These are phyloP conservation scores for Dinothrombium tinctorium DNA, from an alignment of 1,140 invertebrate genomes.

Conservation along the genomic window DNA sequence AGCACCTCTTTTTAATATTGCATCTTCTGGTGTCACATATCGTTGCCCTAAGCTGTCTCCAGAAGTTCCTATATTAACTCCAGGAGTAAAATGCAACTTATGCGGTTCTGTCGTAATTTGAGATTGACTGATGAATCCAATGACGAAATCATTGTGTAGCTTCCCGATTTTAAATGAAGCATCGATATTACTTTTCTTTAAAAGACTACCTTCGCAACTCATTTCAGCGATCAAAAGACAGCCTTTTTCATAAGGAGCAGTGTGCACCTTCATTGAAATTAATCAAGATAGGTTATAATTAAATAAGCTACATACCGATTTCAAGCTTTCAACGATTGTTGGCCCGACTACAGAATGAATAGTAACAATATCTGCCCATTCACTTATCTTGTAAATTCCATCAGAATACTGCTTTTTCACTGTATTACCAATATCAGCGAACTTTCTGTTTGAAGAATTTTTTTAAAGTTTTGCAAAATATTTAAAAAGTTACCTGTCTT, in stretches of 20 bases:
- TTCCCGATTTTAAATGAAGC: slow-evolving; percentile 38
- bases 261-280: background rate
- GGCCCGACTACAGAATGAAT: slow-evolving; percentile 61
- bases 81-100: slow-evolving; percentile 28
- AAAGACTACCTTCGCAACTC: slow-evolving; percentile 54
- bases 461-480: background rate
- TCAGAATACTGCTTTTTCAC: slow-evolving; percentile 51
- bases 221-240: slow-evolving; percentile 35
- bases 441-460: slow-evolving; percentile 63
- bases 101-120: slow-evolving; percentile 22
- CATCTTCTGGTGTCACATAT: slow-evolving; percentile 55
- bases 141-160: slow-evolving; percentile 39
- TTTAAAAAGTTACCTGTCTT: slow-evolving; percentile 40
- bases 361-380: slow-evolving; percentile 78
- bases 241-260: slow-evolving; percentile 4
- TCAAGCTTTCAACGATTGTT: slow-evolving; percentile 49
- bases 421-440: slow-evolving; percentile 86
- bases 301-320: slow-evolving; percentile 20
- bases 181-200: slow-evolving; percentile 39
- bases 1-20: slow-evolving; percentile 49
- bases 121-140: slow-evolving; percentile 71
- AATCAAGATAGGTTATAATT: background rate
- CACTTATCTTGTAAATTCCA: slow-evolving; percentile 45
- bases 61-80: slow-evolving; percentile 24
- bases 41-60: slow-evolving; percentile 37